These are phyloP conservation scores for Carposina sasakii DNA, from an alignment of 1,140 invertebrate genomes.

Conservation along the genomic window DNA sequence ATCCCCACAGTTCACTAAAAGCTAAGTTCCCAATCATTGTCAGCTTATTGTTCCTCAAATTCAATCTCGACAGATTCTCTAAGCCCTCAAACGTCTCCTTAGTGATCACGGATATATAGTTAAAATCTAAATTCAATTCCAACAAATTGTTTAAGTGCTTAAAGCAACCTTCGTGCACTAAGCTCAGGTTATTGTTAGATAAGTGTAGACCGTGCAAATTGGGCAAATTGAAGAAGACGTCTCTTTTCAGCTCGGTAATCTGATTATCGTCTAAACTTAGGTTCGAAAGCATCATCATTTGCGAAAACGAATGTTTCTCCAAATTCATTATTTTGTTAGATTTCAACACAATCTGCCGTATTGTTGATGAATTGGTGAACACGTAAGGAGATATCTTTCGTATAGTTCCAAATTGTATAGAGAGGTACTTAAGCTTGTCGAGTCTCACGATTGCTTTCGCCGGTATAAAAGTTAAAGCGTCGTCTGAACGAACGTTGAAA, in stretches of 20 bases:
- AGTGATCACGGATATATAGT: slow-evolving; percentile 79
- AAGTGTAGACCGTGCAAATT: slow-evolving; percentile 77
- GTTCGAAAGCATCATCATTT: slow-evolving; percentile 77
- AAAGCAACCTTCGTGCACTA: slow-evolving; percentile 84
- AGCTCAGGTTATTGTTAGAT: slow-evolving; percentile 81
- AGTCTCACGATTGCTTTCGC: slow-evolving; percentile 78
- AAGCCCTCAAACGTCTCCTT: slow-evolving; percentile 81
- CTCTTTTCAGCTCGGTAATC: slow-evolving; percentile 80
- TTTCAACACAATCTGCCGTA: slow-evolving; percentile 79
- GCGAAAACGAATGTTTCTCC: slow-evolving; percentile 78
- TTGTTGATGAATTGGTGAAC: slow-evolving; percentile 79
- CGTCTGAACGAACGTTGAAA: slow-evolving; percentile 78
- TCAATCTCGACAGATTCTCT: slow-evolving; percentile 77
- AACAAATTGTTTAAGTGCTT: slow-evolving; percentile 77
- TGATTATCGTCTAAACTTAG: slow-evolving; percentile 82
- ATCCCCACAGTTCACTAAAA: slow-evolving; percentile 81
- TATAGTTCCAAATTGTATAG: slow-evolving; percentile 81
- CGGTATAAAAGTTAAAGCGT: slow-evolving; percentile 79
- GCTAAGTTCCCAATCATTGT: slow-evolving; percentile 81
- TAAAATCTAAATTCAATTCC: slow-evolving; percentile 79
- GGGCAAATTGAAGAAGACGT: slow-evolving; percentile 81
- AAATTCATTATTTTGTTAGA: slow-evolving; percentile 79
- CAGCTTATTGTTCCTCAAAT: slow-evolving; percentile 80
- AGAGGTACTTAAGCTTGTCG: slow-evolving; percentile 77
- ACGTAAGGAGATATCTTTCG: slow-evolving; percentile 77